Percentiles rank a stretch among this genome's conserved stretches.
Conservation (phyloP, 2,888 invertebrate species). For the Eupithecia inturbata region DNA sequence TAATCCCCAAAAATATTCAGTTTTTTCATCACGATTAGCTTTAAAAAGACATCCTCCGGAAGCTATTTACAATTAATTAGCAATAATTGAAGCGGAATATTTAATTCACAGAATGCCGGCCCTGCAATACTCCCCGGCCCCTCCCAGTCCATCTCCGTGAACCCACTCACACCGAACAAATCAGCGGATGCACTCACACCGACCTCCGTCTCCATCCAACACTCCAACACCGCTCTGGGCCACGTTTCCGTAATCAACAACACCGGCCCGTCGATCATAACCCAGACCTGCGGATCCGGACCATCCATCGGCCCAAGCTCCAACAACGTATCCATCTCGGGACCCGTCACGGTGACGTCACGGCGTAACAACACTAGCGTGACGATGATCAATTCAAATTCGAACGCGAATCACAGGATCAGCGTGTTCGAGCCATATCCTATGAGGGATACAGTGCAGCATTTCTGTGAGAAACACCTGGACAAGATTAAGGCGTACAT, state of each 20-base stretch:
- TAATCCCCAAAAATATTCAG: no score
- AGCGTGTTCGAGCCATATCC: slow-evolving; percentile 95
- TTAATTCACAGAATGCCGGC: slow-evolving; percentile 58
- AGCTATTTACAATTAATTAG: no score
- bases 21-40: no score
- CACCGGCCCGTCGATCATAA: slow-evolving; percentile 38
- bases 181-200: slow-evolving; percentile 70
- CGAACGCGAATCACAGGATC: slow-evolving; percentile 83
- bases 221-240: slow-evolving; percentile 71
- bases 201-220: slow-evolving; percentile 71
- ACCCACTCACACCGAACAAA: slow-evolving; percentile 69
- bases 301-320: slow-evolving; percentile 44
- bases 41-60: no score
- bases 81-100: no score
- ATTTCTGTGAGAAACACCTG: slow-evolving; percentile 97
- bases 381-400: slow-evolving; percentile 82
- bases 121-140: slow-evolving; percentile 67
- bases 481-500: slow-evolving; percentile 96
- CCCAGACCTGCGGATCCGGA: slow-evolving; percentile 47
- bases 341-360: slow-evolving; percentile 86
- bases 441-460: slow-evolving; percentile 96
- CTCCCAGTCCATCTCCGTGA: slow-evolving; percentile 73
- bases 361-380: slow-evolving; percentile 90
- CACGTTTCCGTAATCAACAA: slow-evolving; percentile 62
- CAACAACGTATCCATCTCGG: slow-evolving; percentile 74